Percentiles rank a stretch among this genome's conserved stretches.
Conservation (phyloP, 2,888 invertebrate species). For the Caenorhabditis parvicauda region DNA sequence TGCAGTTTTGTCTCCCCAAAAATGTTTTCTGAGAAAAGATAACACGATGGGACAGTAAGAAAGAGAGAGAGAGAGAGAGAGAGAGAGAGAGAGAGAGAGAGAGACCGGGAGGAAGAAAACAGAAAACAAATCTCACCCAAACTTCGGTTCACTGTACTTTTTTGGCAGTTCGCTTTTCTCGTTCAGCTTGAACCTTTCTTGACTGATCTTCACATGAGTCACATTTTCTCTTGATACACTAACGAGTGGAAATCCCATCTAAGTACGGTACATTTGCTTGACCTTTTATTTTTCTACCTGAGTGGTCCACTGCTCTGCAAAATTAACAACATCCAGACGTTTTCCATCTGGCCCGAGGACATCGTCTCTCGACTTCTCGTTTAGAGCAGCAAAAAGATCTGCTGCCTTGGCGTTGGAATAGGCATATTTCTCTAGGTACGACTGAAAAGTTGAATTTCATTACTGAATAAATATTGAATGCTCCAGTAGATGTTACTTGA, state of each 20-base stretch:
- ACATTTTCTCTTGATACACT: conserved; percentile 35
- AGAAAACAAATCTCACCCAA: conserved; percentile 29
- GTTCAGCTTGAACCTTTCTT: conserved; percentile 54
- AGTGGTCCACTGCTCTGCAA: conserved; percentile 80
- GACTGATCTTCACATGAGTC: conserved; percentile 33
- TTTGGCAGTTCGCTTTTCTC: conserved; percentile 29
- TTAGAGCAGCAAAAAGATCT: conserved; percentile 79
- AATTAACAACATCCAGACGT: conserved; percentile 63
- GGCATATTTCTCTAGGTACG: conserved; percentile 72
- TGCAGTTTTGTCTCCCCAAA: no score
- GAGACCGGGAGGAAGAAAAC: no score
- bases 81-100: no score
- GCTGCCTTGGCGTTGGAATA: conserved; percentile 77
- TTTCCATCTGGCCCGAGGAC: conserved; percentile 31
- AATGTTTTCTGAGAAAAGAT: no score
- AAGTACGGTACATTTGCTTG: background rate
- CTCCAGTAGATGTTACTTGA: background rate
- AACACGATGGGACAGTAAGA: no score
- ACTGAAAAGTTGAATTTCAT: background rate
- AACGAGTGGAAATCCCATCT: conserved; percentile 48
- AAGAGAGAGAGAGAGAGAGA: no score
- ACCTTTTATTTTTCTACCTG: conserved; percentile 55
- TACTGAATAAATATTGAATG: background rate
- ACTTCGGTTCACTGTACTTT: conserved; percentile 43
- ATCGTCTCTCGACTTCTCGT: conserved; percentile 64